phyloP scores from a whole-genome alignment of 37 sponge, comb jelly and placozoan genomes.

The Ephydatia muelleri region DNA sequence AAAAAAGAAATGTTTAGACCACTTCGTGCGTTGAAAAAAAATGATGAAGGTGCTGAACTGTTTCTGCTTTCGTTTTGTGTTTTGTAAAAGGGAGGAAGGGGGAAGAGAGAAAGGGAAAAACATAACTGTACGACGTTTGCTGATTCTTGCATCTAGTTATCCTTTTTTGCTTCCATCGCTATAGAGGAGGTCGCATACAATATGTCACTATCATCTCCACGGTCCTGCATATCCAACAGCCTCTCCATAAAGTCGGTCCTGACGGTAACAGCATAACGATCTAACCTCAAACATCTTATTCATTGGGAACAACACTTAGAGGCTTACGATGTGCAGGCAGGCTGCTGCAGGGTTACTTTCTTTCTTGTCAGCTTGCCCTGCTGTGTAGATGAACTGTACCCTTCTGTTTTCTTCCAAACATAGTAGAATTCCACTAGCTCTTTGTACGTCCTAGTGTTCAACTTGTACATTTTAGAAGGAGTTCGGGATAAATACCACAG shows the following conservation, averaged over 20 bases:
- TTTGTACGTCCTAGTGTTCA: conserved; percentile 81
- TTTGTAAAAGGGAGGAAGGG: no score
- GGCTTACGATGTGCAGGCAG: conserved; percentile 23
- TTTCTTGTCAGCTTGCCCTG: conserved; percentile 46
- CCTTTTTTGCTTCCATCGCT: neutral
- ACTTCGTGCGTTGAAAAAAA: neutral
- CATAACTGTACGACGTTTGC: neutral
- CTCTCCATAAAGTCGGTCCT: neutral
- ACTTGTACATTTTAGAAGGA: conserved; percentile 16
- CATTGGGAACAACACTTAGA: neutral
- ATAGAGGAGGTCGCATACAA: neutral
- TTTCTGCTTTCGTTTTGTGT: no score
- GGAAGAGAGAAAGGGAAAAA: neutral
- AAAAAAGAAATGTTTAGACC: neutral
- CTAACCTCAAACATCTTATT: neutral
- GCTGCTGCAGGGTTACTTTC: conserved; percentile 47
- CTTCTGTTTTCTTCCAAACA: conserved; percentile 96
- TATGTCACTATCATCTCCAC: neutral
- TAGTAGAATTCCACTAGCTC: conserved; percentile 95
- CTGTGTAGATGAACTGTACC: conserved; percentile 59
- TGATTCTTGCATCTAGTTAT: neutral
- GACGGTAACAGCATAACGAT: neutral
- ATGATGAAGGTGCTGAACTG: neutral
- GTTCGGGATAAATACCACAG: neutral
- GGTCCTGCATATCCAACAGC: neutral